Conservation (phyloP, 2,797 vertebrate species). For the Bovichtus variegatus region DNA sequence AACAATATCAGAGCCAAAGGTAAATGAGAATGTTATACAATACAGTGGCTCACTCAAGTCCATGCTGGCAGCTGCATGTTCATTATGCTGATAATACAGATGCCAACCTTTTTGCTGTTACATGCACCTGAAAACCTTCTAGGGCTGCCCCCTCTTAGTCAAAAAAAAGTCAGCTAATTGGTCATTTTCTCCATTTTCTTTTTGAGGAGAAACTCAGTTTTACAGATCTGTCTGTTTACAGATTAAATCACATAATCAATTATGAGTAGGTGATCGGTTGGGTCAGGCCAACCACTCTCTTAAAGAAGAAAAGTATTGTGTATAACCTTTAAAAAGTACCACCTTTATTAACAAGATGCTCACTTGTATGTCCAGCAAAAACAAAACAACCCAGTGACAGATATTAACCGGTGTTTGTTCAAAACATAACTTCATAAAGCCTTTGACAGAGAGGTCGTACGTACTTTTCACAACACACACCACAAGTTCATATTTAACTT, state of each 20-base stretch:
- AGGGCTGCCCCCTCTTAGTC: too few species aligned
- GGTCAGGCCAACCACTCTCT: background rate
- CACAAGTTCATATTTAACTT: background rate
- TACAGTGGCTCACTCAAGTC: conserved; percentile 1
- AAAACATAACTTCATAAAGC: background rate
- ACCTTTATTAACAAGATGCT: background rate
- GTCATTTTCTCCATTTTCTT: too few species aligned
- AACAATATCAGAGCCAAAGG: background rate
- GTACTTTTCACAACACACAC: background rate
- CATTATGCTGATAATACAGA: background rate
- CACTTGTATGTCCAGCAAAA: background rate
- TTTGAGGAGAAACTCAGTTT: too few species aligned
- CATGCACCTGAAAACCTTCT: background rate
- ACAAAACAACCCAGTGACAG: background rate
- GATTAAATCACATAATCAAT: too few species aligned
- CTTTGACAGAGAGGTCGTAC: background rate
- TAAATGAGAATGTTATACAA: conserved; percentile 12
- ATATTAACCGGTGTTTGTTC: background rate
- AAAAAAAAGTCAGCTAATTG: too few species aligned
- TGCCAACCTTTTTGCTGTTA: background rate
- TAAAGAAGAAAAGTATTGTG: background rate
- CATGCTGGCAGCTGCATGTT: background rate
- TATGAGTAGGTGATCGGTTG: background rate
- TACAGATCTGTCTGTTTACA: too few species aligned
- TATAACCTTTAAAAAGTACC: background rate